Percentiles rank a stretch among this genome's conserved stretches.
These are phyloP conservation scores for Cosmia trapezina DNA, from an alignment of 2,888 invertebrate species.

Conservation along the genomic window DNA sequence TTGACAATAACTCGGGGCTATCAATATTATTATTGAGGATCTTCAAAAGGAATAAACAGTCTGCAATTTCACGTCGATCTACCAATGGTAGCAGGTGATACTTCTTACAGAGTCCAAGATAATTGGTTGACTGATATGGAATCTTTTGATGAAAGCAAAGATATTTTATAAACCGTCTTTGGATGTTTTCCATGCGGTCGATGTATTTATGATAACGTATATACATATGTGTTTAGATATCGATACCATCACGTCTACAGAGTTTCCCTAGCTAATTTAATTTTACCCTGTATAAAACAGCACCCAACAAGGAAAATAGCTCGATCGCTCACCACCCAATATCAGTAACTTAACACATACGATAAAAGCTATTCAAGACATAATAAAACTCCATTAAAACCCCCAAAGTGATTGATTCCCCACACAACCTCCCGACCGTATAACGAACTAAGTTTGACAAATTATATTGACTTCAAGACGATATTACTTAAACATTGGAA, in stretches of 20 bases:
- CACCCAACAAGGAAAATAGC: not conserved
- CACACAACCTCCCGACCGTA: constrained; percentile 26
- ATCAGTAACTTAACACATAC: constrained; percentile 2
- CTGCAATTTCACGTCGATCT: no score
- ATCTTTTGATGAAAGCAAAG: no score
- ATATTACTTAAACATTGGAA: constrained; percentile 48
- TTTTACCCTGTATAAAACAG: not conserved
- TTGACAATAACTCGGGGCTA: no score
- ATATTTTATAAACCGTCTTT: no score
- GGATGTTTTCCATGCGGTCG: no score
- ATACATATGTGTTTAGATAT: not conserved
- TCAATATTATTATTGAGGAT: no score
- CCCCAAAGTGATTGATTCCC: constrained; percentile 50
- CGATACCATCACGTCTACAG: not conserved
- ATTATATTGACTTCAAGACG: constrained; percentile 54
- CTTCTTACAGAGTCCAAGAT: no score
- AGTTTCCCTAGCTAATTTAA: not conserved
- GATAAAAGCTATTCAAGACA: constrained; percentile 14
- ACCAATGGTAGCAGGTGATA: no score
- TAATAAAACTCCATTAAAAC: constrained; percentile 36
- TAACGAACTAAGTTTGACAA: constrained; percentile 62
- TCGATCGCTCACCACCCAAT: constrained; percentile 23
- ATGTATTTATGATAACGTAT: no score
- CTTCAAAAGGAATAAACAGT: no score
- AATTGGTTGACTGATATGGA: no score